These are phyloP conservation scores for Drosophila simulans DNA, from an alignment of 1,140 invertebrate species.

Conservation along the genomic window DNA sequence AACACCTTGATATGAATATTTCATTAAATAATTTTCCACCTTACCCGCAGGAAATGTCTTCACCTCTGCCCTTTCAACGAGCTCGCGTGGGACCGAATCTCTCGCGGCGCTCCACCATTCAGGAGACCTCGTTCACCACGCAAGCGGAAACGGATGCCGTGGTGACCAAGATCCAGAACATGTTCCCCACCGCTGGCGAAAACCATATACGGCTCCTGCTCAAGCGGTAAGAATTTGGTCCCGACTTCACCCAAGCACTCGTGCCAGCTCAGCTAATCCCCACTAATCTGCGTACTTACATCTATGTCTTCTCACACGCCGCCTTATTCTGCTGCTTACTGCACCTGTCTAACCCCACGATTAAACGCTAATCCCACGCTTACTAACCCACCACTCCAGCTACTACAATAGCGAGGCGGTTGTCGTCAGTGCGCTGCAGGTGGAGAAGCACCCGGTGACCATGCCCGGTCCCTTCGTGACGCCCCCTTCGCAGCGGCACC, in stretches of 20 bases:
- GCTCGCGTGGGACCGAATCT: conserved; percentile 84
- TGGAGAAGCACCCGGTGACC: conserved; percentile 95
- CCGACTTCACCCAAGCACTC: background rate
- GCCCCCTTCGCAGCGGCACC: conserved; percentile 86
- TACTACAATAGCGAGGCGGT: conserved; percentile 96
- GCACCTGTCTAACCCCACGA: conserved; percentile 52
- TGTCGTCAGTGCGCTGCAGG: conserved; percentile 96
- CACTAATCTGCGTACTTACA: conserved; percentile 61
- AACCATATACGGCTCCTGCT: conserved; percentile 93
- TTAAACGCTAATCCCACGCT: conserved; percentile 35
- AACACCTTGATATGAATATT: no score
- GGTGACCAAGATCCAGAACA: conserved; percentile 93
- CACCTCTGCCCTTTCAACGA: conserved; percentile 84
- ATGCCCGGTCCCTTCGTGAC: conserved; percentile 92
- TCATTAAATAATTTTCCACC: background rate
- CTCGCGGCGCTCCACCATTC: conserved; percentile 86
- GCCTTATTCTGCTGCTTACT: conserved; percentile 51
- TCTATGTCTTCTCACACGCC: conserved; percentile 68
- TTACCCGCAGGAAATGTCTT: conserved; percentile 76
- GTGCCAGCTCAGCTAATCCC: conserved; percentile 27
- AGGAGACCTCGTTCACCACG: conserved; percentile 88
- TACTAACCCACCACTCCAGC: conserved; percentile 85
- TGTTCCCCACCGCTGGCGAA: conserved; percentile 96
- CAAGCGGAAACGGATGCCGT: conserved; percentile 89
- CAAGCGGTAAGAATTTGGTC: conserved; percentile 90